Percentiles rank a stretch among this genome's conserved stretches.
Conservation (phyloP, 2,113 vertebrate species). For the Vidua chalybeata region DNA sequence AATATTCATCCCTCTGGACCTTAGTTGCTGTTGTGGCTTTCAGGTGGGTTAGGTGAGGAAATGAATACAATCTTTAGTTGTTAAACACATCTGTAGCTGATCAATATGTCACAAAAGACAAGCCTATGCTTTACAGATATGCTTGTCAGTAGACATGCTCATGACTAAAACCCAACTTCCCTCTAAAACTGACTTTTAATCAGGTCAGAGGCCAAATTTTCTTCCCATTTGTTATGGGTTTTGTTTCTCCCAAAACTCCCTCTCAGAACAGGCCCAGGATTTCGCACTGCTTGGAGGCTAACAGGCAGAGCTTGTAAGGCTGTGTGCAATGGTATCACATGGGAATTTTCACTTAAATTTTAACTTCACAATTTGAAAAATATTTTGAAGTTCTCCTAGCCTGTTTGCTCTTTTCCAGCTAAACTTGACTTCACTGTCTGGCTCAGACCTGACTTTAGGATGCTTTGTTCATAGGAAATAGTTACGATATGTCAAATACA, state of each 20-base stretch:
- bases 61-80: not conserved
- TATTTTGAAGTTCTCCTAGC: not conserved
- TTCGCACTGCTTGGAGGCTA: not conserved
- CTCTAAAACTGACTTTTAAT: not conserved
- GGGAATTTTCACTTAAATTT: not conserved
- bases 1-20: not conserved
- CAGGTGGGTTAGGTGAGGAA: not conserved
- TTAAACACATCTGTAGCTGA: not conserved
- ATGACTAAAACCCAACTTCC: not conserved
- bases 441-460: not conserved
- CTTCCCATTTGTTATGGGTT: not conserved
- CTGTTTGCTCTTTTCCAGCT: not conserved
- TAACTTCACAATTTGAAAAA: not conserved
- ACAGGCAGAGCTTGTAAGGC: not conserved
- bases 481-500: not conserved
- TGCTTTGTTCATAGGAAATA: not conserved
- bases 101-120: not conserved
- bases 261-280: not conserved
- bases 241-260: not conserved
- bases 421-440: not conserved
- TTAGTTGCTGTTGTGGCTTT: not conserved
- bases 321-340: fast-evolving
- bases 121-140: not conserved
- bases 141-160: not conserved
- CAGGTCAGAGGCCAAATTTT: not conserved